These are phyloP conservation scores for Drosophila hydei DNA, from an alignment of 1,140 invertebrate species.

Conservation along the genomic window DNA sequence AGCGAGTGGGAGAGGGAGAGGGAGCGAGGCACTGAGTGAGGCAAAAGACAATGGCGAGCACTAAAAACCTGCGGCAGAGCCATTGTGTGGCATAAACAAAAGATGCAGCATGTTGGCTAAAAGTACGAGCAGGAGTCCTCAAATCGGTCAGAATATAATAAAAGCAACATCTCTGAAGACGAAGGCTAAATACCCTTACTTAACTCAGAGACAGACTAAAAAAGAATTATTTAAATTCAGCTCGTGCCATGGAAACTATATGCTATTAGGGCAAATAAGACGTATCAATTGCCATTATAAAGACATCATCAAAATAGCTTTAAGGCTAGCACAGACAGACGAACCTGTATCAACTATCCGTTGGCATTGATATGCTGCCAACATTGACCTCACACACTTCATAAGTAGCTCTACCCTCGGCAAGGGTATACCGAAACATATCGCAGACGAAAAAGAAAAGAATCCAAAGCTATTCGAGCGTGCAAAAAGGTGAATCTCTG, in stretches of 20 bases:
- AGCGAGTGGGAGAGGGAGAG: conserved; percentile 1
- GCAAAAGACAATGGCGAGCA: conserved; percentile 61
- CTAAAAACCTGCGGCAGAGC: conserved; percentile 78
- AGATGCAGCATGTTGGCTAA: conserved; percentile 59
- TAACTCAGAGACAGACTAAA: neutral
- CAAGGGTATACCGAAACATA: neutral
- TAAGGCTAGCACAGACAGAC: too few species aligned
- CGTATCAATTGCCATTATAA: too few species aligned
- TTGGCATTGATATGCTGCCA: too few species aligned
- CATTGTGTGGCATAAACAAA: conserved; percentile 80
- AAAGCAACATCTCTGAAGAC: neutral
- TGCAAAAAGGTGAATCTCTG: conserved; percentile 67
- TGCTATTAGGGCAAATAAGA: too few species aligned
- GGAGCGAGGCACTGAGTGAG: neutral
- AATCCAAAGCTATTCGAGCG: conserved; percentile 65
- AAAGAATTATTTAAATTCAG: too few species aligned
- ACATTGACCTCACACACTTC: neutral
- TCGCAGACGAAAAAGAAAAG: neutral
- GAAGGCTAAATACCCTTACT: conserved; percentile 1
- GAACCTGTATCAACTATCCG: too few species aligned
- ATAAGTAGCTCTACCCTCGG: neutral
- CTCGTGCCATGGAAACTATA: too few species aligned
- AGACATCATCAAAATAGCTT: too few species aligned
- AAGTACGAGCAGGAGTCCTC: conserved; percentile 33
- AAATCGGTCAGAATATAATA: conserved; percentile 69